phyloP scores from a whole-genome alignment of 2,888 invertebrate species.

The Ectropis crepuscularia region DNA sequence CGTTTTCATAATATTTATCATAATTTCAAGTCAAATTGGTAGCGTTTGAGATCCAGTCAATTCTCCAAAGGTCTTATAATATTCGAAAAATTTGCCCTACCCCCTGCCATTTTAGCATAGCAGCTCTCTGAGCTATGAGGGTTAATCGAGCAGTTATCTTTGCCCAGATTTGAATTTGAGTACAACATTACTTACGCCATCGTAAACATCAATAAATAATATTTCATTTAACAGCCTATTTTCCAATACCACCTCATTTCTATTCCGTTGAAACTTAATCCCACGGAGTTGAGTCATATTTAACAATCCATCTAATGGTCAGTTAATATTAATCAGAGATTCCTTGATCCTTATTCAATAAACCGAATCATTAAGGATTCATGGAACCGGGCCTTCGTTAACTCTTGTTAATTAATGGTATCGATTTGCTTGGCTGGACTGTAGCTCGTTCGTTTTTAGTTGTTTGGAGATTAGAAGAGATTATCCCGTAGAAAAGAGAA shows the following conservation, averaged over 20 bases:
- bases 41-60: too few species aligned
- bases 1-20: too few species aligned
- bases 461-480: background rate
- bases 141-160: too few species aligned
- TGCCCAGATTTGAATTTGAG: too few species aligned
- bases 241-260: slow-evolving; percentile 1
- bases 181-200: too few species aligned
- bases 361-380: slow-evolving; percentile 35
- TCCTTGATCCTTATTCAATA: slow-evolving; percentile 31
- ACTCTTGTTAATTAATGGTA: slow-evolving; percentile 23
- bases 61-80: too few species aligned
- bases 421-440: slow-evolving; percentile 10
- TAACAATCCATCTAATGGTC: slow-evolving; percentile 26
- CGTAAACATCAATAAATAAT: too few species aligned
- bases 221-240: background rate
- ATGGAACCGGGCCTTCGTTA: slow-evolving; percentile 35
- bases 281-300: slow-evolving; percentile 20
- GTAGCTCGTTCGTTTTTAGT: slow-evolving; percentile 7
- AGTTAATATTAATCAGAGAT: slow-evolving; percentile 26
- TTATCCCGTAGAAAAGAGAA: too few species aligned
- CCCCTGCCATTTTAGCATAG: too few species aligned
- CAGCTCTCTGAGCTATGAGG: too few species aligned
- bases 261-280: slow-evolving; percentile 16
- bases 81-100: too few species aligned
- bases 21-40: too few species aligned